These are phyloP conservation scores for Eleginops maclovinus DNA, from an alignment of 2,113 vertebrate species.

Conservation along the genomic window DNA sequence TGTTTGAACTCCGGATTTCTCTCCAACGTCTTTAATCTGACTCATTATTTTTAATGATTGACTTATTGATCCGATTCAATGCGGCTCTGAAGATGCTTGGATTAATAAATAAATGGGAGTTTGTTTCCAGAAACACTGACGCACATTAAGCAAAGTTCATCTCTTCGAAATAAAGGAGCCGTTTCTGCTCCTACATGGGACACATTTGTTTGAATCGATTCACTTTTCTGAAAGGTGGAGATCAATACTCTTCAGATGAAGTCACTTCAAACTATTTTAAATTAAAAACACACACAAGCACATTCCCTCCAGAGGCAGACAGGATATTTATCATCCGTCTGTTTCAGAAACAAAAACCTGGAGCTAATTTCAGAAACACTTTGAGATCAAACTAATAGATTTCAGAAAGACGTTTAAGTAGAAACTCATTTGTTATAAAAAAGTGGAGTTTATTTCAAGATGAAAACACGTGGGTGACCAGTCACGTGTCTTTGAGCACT, in stretches of 20 bases:
- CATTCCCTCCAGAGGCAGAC: not conserved
- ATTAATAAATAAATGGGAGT: constrained; percentile 59
- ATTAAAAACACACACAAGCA: not conserved
- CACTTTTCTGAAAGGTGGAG: constrained; percentile 1
- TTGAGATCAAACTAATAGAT: not conserved
- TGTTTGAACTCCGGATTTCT: constrained; percentile 19
- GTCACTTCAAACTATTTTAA: constrained; percentile 8
- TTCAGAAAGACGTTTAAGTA: not conserved
- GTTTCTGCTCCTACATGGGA: constrained; percentile 7
- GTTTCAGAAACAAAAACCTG: not conserved
- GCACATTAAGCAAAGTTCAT: constrained; percentile 21
- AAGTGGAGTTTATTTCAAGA: too few relatives aligned
- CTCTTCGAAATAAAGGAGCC: not conserved
- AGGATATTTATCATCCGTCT: not conserved
- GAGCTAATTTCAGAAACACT: not conserved
- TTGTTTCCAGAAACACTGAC: constrained; percentile 14
- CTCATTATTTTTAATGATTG: constrained; percentile 47
- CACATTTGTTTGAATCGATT: constrained; percentile 16
- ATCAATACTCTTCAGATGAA: constrained; percentile 11
- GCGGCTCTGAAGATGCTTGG: constrained; percentile 44
- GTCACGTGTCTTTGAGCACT: too few relatives aligned
- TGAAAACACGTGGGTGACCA: too few relatives aligned
- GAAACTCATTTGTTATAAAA: too few relatives aligned
- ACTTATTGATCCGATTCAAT: constrained; percentile 51
- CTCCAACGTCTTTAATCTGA: constrained; percentile 17